Percentiles rank a stretch among this genome's conserved stretches.
Conservation (phyloP, 1,140 invertebrate species). For the Papilio glaucus region DNA sequence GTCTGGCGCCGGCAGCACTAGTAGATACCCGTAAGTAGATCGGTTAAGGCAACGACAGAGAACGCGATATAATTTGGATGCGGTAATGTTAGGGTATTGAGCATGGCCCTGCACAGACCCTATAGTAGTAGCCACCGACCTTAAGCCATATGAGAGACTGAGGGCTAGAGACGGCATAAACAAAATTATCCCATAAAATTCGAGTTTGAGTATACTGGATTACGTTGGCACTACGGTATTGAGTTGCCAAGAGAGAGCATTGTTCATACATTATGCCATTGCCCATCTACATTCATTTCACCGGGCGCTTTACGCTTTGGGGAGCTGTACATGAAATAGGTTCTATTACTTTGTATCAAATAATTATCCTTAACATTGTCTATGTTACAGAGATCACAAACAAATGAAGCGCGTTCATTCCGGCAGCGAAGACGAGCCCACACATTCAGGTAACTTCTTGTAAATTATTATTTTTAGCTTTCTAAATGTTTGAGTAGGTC, state of each 20-base stretch:
- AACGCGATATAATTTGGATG: neutral
- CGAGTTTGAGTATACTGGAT: constrained; percentile 35
- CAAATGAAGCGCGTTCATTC: constrained; percentile 90
- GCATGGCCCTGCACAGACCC: constrained; percentile 36
- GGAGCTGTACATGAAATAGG: neutral
- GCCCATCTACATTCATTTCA: constrained; percentile 21
- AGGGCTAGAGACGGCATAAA: constrained; percentile 29
- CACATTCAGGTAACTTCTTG: constrained; percentile 85
- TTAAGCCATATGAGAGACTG: constrained; percentile 28
- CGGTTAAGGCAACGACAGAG: constrained; percentile 12
- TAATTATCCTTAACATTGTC: constrained; percentile 3
- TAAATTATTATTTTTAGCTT: neutral
- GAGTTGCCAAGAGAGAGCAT: constrained; percentile 3
- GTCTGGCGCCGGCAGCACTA: constrained; percentile 78
- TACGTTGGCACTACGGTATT: constrained; percentile 3
- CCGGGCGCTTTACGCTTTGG: constrained; percentile 17
- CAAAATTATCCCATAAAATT: neutral
- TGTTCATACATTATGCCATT: constrained; percentile 33
- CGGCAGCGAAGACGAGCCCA: constrained; percentile 89
- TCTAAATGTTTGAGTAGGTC: too few relatives aligned
- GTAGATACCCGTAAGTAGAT: constrained; percentile 84
- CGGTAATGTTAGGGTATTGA: neutral
- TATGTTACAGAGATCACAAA: constrained; percentile 89
- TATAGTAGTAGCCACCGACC: constrained; percentile 28
- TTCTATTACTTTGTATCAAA: neutral